Base-by-base conservation (phyloP, 2,888 invertebrate genomes). In the Nowickia ferox region DNA sequence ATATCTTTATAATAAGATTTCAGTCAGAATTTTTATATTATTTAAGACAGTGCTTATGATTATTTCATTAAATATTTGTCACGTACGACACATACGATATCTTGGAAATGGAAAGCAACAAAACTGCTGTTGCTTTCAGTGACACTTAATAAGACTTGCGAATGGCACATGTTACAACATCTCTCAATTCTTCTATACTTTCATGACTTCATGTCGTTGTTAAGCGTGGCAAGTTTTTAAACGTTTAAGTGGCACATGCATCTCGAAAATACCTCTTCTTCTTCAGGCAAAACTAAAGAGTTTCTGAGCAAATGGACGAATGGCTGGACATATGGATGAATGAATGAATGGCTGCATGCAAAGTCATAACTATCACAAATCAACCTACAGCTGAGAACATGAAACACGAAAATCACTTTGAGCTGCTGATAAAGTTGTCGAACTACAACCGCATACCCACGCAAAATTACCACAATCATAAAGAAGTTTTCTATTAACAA, bases 71-170 rank as follows among this genome's bases (percentile, higher is more conserved):
- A 30, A 30, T 30, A 30, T 30, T 30, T 30, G 30, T 1, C 5
- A 30, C 6, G 5, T 5, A 30, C 30, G 17, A 42, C 17, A 61
- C 40, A 61, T n/a, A 51, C 59, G 6, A 51, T 46, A 8, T 53
- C 19, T 53, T n/a, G 22, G 40, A 42, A 75, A 53, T 13, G 17
- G 44, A 75, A 61, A 53, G 22, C 48, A 75, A 71, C 75, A 68
- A 48, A 74, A 81, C 17, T 77, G 69, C 75, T 77, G 78, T 74
- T 69, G 63, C 63, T 57, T 68, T 74, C 72, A 81, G 68, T 79
- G 82, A 66, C 82, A 85, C 78, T 82, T 82, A 74, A 82, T 82
- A 79, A 85, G 78, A 59, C 63, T 65, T 59, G 65, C n/a, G 63
- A 71, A 78, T 75, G 65, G 81, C 65, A 74, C 19, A 46, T 46